A percentile compares a stretch with the other conserved stretches of the same genome.
Conservation (phyloP, 2,888 invertebrate species). For the Drosophila eohydei region DNA sequence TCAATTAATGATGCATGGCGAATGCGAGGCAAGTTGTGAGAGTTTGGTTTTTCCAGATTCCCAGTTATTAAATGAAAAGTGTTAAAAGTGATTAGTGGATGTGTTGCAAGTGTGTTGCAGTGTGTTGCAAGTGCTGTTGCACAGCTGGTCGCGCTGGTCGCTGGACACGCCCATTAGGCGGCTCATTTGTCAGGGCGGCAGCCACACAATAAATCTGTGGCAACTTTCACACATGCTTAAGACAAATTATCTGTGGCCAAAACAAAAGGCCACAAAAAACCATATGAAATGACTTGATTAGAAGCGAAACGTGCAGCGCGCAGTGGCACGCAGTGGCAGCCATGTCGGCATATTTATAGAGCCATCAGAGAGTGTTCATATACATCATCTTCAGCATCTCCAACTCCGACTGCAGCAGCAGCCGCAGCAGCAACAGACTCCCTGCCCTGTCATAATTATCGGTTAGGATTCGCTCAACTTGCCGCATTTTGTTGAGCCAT, state of each 20-base stretch:
- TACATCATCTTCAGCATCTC: slow-evolving; percentile 74
- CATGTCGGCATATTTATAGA: slow-evolving; percentile 57
- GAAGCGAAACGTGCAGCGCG: slow-evolving; percentile 40
- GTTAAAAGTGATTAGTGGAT: slow-evolving; percentile 59
- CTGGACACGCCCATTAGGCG: slow-evolving; percentile 64
- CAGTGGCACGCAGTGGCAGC: slow-evolving; percentile 22
- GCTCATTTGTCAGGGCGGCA: slow-evolving; percentile 68
- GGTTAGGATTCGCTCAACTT: slow-evolving; percentile 76
- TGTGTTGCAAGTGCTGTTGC: slow-evolving; percentile 47
- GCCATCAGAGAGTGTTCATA: slow-evolving; percentile 53
- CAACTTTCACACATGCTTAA: slow-evolving; percentile 80
- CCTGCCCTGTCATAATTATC: slow-evolving; percentile 83
- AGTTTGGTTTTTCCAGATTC: slow-evolving; percentile 5
- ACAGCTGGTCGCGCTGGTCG: slow-evolving; percentile 18
- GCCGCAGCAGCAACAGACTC: slow-evolving; percentile 64
- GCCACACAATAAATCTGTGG: slow-evolving; percentile 66
- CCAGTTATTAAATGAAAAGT: slow-evolving; percentile 43
- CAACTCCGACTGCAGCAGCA: neutral
- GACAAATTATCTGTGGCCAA: slow-evolving; percentile 70
- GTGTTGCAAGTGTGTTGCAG: slow-evolving; percentile 20
- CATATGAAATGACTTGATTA: slow-evolving; percentile 75
- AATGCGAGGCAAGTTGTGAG: slow-evolving; percentile 29
- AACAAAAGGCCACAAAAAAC: slow-evolving; percentile 53
- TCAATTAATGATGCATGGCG: slow-evolving; percentile 28
- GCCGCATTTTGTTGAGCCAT: slow-evolving; percentile 78